Conservation (phyloP, 1,140 invertebrate genomes). For the Pseudoatta argentina region DNA sequence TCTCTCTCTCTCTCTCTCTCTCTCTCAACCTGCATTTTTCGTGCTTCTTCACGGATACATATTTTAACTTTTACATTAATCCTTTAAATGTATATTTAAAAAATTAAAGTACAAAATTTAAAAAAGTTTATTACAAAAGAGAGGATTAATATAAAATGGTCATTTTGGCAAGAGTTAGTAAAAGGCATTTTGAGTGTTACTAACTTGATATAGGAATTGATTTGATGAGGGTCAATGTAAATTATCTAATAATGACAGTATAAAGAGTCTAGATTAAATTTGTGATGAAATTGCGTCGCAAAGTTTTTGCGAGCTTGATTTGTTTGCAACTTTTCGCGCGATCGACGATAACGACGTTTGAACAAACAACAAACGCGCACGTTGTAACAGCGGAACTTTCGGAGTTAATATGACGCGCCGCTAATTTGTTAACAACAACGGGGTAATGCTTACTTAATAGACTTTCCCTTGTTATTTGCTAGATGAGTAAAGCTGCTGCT, state of each 20-base stretch:
- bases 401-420: constrained; percentile 61
- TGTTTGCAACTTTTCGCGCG: constrained; percentile 59
- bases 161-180: not conserved
- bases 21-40: not conserved
- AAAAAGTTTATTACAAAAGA: not conserved
- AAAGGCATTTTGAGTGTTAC: not conserved
- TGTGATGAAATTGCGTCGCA: constrained; percentile 34
- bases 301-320: constrained; percentile 51
- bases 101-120: not conserved
- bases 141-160: not conserved
- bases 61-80: not conserved
- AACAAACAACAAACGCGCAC: constrained; percentile 50
- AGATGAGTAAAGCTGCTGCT: constrained; percentile 45
- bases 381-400: constrained; percentile 44
- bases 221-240: constrained; percentile 17
- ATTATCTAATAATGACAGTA: constrained; percentile 9
- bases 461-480: constrained; percentile 58
- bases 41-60: not conserved
- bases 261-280: constrained; percentile 46
- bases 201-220: constrained; percentile 7
- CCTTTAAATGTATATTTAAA: not conserved
- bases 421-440: constrained; percentile 64
- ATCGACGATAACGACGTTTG: constrained; percentile 53
- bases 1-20: too few species aligned
- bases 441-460: constrained; percentile 55